Base-by-base conservation (phyloP, 2,797 vertebrate species). In the Alcedo atthis region DNA sequence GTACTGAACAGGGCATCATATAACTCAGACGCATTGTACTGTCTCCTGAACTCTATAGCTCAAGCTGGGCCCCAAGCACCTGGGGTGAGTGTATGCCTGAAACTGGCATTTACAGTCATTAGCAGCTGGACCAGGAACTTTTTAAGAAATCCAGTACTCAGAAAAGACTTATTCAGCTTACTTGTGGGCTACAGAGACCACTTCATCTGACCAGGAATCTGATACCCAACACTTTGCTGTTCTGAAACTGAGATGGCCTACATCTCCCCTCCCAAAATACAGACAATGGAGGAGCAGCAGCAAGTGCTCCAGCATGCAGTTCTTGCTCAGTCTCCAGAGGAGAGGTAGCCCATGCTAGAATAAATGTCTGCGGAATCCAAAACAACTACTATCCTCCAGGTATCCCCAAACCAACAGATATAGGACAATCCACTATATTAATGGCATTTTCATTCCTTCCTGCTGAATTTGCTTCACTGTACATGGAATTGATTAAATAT, bases 401-500 rank as follows among this genome's bases (percentile, higher is more conserved):
- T 92, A 92, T 90, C 88, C 88, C 68, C 75, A 82, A 10, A 67
- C 37, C 57, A 93, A 66, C 64, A 80, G 67, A 74, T 94, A 78
- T 74, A 94, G 78, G 78, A 74, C 85, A 93, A 81, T 63, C 75
- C 80, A 64, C 70, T 88, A 26, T 45, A 76, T 84, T 81, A 93
- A 81, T 66, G 83, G 85, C 57, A 87, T 90, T 88, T 78, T 80
- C 81, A 76, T 83, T 84, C 64, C 83, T 94, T 90, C 67, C 78
- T 91, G 82, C 83, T 58, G 33, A 94, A 93, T 79, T 85, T 90
- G 80, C 90, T 95, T 70, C 63, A 26, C 68, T 49, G 45, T 74
- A 86, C 75, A 4, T 64, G 58, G 81, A 89, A 76, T 49, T 80
- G 68, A 94, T 95, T 76, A 96, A 96, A 95, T 92, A 96, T 94